These are phyloP conservation scores for Aix galericulata DNA, from an alignment of 2,113 vertebrate genomes.

Conservation along the genomic window DNA sequence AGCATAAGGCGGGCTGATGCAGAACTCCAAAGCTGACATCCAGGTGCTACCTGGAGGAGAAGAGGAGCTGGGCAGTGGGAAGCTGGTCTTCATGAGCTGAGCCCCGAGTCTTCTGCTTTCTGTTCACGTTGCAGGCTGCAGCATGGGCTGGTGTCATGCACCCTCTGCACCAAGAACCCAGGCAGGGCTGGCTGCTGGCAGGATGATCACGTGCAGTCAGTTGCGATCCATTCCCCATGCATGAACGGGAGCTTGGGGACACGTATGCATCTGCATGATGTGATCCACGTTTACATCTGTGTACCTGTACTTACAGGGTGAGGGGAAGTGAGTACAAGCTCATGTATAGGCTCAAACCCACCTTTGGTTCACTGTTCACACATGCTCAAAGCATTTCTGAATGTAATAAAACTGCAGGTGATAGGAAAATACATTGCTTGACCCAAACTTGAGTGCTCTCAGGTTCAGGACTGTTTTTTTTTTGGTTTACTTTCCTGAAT, in stretches of 20 bases:
- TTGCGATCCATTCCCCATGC: background rate
- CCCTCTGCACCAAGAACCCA: rapidly evolving
- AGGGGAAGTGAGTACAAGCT: background rate
- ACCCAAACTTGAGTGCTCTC: background rate
- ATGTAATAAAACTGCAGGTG: background rate
- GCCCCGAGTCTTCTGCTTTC: background rate
- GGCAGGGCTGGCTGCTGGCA: background rate
- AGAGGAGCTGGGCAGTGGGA: background rate
- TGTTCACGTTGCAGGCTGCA: background rate
- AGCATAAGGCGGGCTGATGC: background rate
- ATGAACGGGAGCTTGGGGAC: background rate
- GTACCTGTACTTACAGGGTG: rapidly evolving
- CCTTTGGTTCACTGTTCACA: background rate
- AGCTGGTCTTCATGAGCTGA: background rate
- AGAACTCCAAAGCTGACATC: background rate
- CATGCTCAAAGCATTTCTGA: background rate
- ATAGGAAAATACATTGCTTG: background rate
- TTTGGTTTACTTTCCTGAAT: background rate
- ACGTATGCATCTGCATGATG: rapidly evolving
- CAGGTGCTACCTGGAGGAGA: background rate
- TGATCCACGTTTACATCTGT: background rate
- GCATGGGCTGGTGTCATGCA: rapidly evolving
- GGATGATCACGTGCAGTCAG: rapidly evolving
- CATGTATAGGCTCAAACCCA: background rate
- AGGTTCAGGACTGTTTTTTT: background rate